phyloP scores from a whole-genome alignment of 2,113 vertebrate species.

The Strix uralensis region DNA sequence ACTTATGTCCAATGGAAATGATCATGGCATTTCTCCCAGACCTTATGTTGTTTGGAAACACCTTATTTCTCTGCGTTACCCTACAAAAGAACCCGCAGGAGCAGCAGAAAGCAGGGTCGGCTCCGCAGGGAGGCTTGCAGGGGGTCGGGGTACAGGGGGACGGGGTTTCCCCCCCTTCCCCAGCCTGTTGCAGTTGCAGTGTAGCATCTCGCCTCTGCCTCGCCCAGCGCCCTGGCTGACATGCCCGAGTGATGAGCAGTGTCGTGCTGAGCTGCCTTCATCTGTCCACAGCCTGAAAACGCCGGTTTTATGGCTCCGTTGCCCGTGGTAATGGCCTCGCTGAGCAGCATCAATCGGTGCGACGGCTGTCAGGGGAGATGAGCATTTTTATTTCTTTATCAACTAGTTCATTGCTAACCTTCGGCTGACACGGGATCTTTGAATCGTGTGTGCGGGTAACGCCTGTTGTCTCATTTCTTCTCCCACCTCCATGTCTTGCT shows the following conservation, averaged over 20 bases:
- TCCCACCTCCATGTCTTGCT: background rate
- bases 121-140: background rate
- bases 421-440: fast-evolving
- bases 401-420: background rate
- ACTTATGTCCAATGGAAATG: background rate
- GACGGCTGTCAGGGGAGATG: background rate
- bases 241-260: fast-evolving
- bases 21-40: background rate
- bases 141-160: fast-evolving
- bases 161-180: background rate
- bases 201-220: background rate
- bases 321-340: background rate
- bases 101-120: background rate
- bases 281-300: background rate
- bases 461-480: background rate
- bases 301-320: fast-evolving
- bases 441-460: fast-evolving
- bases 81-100: fast-evolving
- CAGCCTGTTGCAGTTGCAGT: background rate
- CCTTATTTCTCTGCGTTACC: background rate
- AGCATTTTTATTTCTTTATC: background rate
- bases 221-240: fast-evolving
- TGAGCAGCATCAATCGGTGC: background rate
- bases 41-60: fast-evolving
- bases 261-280: background rate